Evolutionary conservation across 1,140 invertebrate species (phyloP).

Genomic region (Drosophila ambigua): DNA sequence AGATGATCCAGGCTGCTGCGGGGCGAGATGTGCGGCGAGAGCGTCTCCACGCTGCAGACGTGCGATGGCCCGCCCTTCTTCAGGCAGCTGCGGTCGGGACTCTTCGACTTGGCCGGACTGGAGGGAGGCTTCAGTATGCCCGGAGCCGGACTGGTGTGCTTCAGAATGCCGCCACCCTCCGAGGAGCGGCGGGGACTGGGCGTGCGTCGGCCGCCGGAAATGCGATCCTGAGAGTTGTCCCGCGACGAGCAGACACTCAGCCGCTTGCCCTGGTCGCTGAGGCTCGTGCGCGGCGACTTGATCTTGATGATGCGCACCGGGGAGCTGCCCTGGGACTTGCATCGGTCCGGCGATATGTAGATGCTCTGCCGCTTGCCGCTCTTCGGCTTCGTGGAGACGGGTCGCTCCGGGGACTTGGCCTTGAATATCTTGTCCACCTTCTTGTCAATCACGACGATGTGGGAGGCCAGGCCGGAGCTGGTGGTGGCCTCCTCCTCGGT

Average conservation of each 20-base stretch:
- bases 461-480: conserved; percentile 47
- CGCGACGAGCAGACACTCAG: conserved; percentile 72
- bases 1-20: conserved; percentile 76
- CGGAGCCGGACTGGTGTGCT: conserved; percentile 60
- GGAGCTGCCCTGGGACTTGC: conserved; percentile 79
- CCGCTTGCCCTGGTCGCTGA: conserved; percentile 77
- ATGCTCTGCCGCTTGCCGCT: conserved; percentile 72
- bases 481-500: conserved; percentile 66
- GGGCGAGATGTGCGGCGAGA: conserved; percentile 76
- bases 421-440: conserved; percentile 83
- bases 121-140: conserved; percentile 77
- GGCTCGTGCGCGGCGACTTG: conserved; percentile 75
- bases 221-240: conserved; percentile 77
- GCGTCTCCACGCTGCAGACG: conserved; percentile 61
- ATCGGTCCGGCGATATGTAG: conserved; percentile 81
- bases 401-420: conserved; percentile 67
- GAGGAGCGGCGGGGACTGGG: conserved; percentile 77
- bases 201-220: conserved; percentile 69
- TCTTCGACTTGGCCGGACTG: conserved; percentile 78
- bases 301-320: conserved; percentile 83
- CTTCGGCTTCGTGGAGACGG: conserved; percentile 45
- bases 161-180: conserved; percentile 78
- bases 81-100: conserved; percentile 80
- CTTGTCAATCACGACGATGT: conserved; percentile 80
- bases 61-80: conserved; percentile 78